Evolutionary conservation across 2,797 vertebrate species (phyloP).

Genomic region (Phataginus tetradactyla): DNA sequence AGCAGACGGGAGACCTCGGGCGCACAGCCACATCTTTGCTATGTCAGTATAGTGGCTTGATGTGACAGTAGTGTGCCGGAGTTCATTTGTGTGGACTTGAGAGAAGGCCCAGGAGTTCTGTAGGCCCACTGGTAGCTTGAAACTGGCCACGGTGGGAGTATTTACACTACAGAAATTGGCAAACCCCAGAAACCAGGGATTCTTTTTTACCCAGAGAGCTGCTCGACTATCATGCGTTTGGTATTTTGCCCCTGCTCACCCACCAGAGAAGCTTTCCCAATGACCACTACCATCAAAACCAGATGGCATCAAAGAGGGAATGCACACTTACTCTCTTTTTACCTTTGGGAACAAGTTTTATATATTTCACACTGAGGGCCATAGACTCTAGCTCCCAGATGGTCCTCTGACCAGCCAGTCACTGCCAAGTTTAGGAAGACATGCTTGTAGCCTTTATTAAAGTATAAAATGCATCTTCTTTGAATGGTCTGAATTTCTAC

Average conservation of each 20-base stretch:
- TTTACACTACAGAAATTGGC: not conserved
- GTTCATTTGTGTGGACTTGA: not conserved
- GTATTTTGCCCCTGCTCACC: too few relatives aligned
- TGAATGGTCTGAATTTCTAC: not conserved
- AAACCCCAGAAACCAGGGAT: not conserved
- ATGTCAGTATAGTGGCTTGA: not conserved
- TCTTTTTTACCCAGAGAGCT: not conserved
- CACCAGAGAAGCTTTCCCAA: not conserved
- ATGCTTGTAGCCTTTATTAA: not conserved
- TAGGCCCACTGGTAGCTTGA: not conserved
- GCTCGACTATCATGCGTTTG: accelerated
- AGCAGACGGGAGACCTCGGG: not conserved
- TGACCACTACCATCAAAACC: not conserved
- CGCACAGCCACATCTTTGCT: not conserved
- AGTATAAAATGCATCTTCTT: not conserved
- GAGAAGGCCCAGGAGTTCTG: not conserved
- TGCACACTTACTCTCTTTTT: accelerated
- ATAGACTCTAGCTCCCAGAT: not conserved
- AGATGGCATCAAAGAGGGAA: not conserved
- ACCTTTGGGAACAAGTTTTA: not conserved
- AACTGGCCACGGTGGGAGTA: not conserved
- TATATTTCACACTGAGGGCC: not conserved
- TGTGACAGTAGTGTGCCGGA: accelerated
- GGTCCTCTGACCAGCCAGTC: not conserved
- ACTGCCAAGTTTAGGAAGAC: not conserved